Evolutionary conservation across 1,140 invertebrate genomes (phyloP).

Genomic region (Scaptomyza pallida): DNA sequence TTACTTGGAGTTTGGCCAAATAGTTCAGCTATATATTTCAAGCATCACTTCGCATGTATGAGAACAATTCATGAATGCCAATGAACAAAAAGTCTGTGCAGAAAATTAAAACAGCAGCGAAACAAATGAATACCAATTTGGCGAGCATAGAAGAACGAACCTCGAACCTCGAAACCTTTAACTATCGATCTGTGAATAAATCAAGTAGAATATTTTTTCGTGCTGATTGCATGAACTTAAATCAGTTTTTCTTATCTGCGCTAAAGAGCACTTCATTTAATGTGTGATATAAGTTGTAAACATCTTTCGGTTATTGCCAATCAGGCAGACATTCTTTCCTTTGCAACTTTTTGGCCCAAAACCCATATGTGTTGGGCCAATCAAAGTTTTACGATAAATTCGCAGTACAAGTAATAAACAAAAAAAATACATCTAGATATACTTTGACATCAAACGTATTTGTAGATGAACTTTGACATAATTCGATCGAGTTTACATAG

Average conservation of each 20-base stretch:
- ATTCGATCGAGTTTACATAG: not conserved
- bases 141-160: not conserved
- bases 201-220: conserved; percentile 12
- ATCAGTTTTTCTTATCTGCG: conserved; percentile 12
- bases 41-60: not conserved
- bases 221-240: conserved; percentile 14
- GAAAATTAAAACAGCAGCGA: not conserved
- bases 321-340: conserved; percentile 1
- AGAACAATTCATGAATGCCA: not conserved
- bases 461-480: not conserved
- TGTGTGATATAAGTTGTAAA: not conserved
- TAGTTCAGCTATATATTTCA: not conserved
- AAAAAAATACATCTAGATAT: too few species aligned
- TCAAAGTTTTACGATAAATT: not conserved
- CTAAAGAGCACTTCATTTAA: conserved; percentile 12
- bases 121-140: conserved; percentile 40
- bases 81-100: not conserved
- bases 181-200: conserved; percentile 13
- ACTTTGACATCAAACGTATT: not conserved
- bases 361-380: not conserved
- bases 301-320: conserved; percentile 2
- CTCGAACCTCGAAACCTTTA: too few species aligned
- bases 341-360: not conserved
- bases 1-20: not conserved
- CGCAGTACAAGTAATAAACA: too few species aligned